phyloP scores from a whole-genome alignment of 2,113 vertebrate species.

The Psammodynastes pulverulentus region DNA sequence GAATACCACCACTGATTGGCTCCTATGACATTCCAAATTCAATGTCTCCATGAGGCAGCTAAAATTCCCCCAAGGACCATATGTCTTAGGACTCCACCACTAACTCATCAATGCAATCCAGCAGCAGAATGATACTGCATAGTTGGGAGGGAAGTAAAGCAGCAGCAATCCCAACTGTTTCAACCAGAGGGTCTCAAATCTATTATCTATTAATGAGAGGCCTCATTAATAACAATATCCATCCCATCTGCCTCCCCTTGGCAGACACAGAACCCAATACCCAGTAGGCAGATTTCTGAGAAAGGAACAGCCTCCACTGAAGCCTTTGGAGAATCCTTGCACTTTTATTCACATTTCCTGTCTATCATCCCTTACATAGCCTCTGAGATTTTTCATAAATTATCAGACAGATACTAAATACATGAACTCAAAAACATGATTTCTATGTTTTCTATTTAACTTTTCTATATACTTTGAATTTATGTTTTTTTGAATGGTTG shows the following conservation, averaged over 20 bases:
- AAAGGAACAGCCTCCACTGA: neutral
- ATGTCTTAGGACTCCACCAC: neutral
- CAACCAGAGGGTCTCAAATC: neutral
- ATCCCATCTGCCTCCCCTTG: neutral
- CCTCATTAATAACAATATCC: neutral
- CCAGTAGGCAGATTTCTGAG: neutral
- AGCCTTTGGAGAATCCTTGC: neutral
- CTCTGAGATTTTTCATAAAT: neutral
- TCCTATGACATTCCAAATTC: neutral
- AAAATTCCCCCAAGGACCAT: neutral
- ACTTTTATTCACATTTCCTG: neutral
- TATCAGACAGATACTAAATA: neutral
- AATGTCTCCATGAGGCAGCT: neutral
- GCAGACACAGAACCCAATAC: neutral
- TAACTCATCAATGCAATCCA: neutral
- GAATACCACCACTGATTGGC: no score
- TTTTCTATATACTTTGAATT: neutral
- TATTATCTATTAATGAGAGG: neutral
- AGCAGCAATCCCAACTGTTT: neutral
- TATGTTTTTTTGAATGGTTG: neutral
- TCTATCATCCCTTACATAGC: neutral
- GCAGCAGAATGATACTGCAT: neutral
- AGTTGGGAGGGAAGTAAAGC: neutral
- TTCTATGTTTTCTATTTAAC: neutral
- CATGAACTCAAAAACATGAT: neutral